phyloP scores from a whole-genome alignment of 2,113 vertebrate species.

The Scophthalmus maximus region DNA sequence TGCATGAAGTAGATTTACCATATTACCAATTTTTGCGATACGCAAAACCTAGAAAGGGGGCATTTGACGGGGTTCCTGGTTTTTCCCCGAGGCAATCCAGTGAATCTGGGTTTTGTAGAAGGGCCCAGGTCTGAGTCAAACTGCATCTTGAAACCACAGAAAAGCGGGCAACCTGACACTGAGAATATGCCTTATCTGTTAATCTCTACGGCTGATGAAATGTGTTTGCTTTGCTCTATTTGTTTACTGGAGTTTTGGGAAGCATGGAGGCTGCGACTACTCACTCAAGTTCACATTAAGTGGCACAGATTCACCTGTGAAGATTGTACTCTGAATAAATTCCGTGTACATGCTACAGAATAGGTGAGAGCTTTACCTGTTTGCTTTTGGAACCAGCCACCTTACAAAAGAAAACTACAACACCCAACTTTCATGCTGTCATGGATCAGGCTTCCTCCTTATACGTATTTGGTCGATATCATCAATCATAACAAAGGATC shows the following conservation, averaged over 20 bases:
- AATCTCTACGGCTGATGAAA: slow-evolving; percentile 47
- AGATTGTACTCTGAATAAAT: background rate
- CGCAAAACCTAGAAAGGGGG: slow-evolving; percentile 6
- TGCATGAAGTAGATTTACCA: background rate
- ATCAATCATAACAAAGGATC: background rate
- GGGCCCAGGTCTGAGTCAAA: slow-evolving; percentile 43
- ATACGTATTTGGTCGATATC: background rate
- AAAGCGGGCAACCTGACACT: slow-evolving; percentile 49
- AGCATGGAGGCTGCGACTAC: slow-evolving; percentile 15
- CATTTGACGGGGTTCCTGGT: slow-evolving; percentile 7
- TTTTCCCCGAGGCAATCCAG: slow-evolving; percentile 16
- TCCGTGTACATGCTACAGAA: background rate
- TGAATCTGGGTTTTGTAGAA: slow-evolving; percentile 25
- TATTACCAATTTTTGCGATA: background rate
- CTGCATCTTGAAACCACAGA: slow-evolving; percentile 28
- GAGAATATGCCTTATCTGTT: slow-evolving; percentile 48
- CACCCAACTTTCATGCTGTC: background rate
- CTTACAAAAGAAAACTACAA: background rate
- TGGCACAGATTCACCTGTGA: too few relatives aligned
- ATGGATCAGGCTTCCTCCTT: background rate
- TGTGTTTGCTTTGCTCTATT: slow-evolving; percentile 19
- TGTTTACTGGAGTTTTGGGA: slow-evolving; percentile 10
- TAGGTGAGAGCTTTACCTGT: background rate
- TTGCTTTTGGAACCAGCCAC: background rate
- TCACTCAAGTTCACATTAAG: too few relatives aligned